Base-by-base conservation (phyloP, 2,113 vertebrate species). In the Thermophis baileyi region DNA sequence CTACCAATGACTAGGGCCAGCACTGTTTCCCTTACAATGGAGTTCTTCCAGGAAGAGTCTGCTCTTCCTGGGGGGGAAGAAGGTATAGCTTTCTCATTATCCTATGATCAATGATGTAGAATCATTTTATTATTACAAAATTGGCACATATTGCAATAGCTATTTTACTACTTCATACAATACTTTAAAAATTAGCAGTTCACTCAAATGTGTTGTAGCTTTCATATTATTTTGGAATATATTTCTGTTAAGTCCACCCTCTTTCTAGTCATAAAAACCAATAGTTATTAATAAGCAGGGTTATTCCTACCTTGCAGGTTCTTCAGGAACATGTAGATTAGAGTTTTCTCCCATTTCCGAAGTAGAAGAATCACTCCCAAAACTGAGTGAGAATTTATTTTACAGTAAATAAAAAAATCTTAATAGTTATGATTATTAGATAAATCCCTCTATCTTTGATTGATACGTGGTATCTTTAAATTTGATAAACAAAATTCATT, bases 301-400 rank as follows among this genome's bases (percentile, higher is more conserved):
- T 89, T 25, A 81, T n/a, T 25, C 94, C 92, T 96, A 98, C 98
- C 98, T 97, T 96, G 97, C 90, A 96, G 97, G 96, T 93, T 96
- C 98, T 97, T 97, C 97, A 91, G 94, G 95, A 47, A 95, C 95
- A 93, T 95, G 96, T 94, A 94, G 95, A 93, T 93, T 97, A 96
- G 96, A 88, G 94, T 95, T 93, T 95, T 97, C 97, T 3, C 95
- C 95, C 92, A 95, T 96, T 95, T 94, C 96, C 94, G 97, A 94
- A 94, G 97, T 93, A 90, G 97, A 97, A 91, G 96, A 94, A 95
- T 97, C 98, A 95, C 88, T 98, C 93, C 98, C 97, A 96, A 96
- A 98, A 96, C 97, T 98, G 57, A 22, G 4, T 57, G 24, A 60
- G 30, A 47, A 44, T 74, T 74, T 86, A 91, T 86, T 91, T 87